Evolutionary conservation across 2,888 invertebrate genomes (phyloP).

Genomic region (Isoperla grammatica): DNA sequence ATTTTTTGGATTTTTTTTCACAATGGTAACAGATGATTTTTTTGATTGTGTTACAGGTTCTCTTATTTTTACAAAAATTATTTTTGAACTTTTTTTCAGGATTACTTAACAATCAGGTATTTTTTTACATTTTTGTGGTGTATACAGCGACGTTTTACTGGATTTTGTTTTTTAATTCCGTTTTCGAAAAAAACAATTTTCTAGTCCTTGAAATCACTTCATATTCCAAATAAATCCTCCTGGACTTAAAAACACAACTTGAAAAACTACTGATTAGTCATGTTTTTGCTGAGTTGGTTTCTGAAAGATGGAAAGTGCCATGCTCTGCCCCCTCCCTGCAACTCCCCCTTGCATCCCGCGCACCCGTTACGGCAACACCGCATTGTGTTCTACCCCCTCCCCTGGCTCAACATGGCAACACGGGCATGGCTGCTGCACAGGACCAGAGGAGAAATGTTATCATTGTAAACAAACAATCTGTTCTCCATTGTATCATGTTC

Average conservation of each 20-base stretch:
- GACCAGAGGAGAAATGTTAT: conserved; percentile 14
- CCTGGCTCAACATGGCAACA: background rate
- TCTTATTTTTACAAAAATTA: conserved; percentile 3
- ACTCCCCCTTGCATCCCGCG: background rate
- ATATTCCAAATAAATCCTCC: conserved; percentile 24
- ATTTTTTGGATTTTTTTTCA: conserved; percentile 32
- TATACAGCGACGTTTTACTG: background rate
- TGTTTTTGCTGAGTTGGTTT: conserved; percentile 27
- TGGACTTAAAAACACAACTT: conserved; percentile 16
- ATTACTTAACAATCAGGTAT: conserved; percentile 2
- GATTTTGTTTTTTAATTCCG: conserved; percentile 2
- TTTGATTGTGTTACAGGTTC: conserved; percentile 12
- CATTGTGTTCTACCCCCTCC: background rate
- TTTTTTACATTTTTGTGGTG: conserved; percentile 5
- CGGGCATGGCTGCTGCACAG: background rate
- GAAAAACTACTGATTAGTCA: background rate
- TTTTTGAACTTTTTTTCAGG: conserved; percentile 17
- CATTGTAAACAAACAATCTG: background rate
- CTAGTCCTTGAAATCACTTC: conserved; percentile 22
- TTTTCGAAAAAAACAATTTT: background rate
- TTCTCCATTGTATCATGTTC: conserved; percentile 4
- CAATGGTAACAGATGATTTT: background rate
- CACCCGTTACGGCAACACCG: background rate
- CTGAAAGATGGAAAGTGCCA: conserved; percentile 37
- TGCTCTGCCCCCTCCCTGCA: conserved; percentile 33